Conservation (phyloP, 1,140 invertebrate genomes). For the Protaetia brevitarsis region DNA sequence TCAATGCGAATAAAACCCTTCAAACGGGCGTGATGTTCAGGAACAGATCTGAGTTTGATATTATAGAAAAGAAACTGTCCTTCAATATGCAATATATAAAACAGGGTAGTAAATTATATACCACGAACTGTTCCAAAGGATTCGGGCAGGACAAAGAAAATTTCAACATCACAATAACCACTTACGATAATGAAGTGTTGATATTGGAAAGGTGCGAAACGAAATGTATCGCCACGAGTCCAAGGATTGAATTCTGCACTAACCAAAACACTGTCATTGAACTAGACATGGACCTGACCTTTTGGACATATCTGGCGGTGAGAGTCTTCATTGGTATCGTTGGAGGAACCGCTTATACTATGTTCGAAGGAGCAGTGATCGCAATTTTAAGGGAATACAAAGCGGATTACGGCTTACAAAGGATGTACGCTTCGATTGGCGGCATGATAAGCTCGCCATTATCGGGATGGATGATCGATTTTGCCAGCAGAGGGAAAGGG, state of each 20-base stretch:
- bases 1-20: not conserved
- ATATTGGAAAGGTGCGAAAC: conserved; percentile 40
- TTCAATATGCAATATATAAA: not conserved
- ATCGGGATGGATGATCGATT: conserved; percentile 73
- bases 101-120: not conserved
- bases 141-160: not conserved
- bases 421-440: conserved; percentile 74
- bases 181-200: not conserved
- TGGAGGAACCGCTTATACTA: conserved; percentile 71
- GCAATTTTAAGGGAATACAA: conserved; percentile 73
- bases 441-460: conserved; percentile 77
- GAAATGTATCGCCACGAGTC: conserved; percentile 57
- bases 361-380: conserved; percentile 81
- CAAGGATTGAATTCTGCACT: conserved; percentile 58
- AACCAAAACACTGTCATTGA: conserved; percentile 59
- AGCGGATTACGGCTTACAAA: conserved; percentile 76
- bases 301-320: conserved; percentile 72
- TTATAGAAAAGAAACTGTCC: not conserved
- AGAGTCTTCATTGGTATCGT: conserved; percentile 71
- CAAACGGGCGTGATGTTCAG: not conserved
- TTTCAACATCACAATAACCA: not conserved
- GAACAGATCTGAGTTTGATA: not conserved
- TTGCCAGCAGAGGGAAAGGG: conserved; percentile 56
- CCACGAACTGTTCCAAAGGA: not conserved
- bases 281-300: conserved; percentile 64